Percentiles rank a stretch among this genome's conserved stretches.
Evolutionary conservation across 2,797 vertebrate species (phyloP).

Genomic region (Trematomus bernacchii): DNA sequence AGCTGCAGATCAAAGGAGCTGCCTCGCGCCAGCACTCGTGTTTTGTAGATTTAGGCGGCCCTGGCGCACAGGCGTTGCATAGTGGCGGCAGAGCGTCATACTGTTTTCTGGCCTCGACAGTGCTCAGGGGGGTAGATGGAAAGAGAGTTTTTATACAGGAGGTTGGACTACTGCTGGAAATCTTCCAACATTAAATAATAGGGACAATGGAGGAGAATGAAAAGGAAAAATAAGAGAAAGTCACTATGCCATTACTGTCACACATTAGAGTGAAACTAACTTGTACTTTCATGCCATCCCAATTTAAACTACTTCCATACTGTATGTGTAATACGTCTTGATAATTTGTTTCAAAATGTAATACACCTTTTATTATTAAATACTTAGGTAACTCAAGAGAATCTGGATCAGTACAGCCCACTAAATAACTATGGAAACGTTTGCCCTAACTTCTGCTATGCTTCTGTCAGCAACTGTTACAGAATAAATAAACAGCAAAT

Average conservation of each 20-base stretch:
- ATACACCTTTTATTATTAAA: constrained; percentile 71
- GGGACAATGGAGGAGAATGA: constrained; percentile 65
- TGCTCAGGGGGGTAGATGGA: constrained; percentile 72
- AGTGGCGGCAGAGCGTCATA: constrained; percentile 71
- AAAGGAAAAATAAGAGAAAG: constrained; percentile 57
- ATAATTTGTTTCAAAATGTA: constrained; percentile 81
- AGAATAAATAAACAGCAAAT: constrained; percentile 57
- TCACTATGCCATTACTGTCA: constrained; percentile 58
- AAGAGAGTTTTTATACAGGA: constrained; percentile 69
- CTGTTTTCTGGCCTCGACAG: constrained; percentile 72
- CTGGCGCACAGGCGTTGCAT: constrained; percentile 68
- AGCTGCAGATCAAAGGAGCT: constrained; percentile 86
- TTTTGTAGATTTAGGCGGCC: constrained; percentile 84
- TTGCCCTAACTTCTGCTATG: constrained; percentile 43
- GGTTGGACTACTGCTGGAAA: constrained; percentile 68
- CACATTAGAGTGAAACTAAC: constrained; percentile 65
- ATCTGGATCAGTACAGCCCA: constrained; percentile 68
- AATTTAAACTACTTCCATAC: constrained; percentile 73
- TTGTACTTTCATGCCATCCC: constrained; percentile 53
- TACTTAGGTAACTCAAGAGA: constrained; percentile 68
- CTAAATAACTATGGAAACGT: constrained; percentile 77
- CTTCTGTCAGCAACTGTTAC: constrained; percentile 55
- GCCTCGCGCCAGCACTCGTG: constrained; percentile 81
- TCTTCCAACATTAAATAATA: constrained; percentile 73
- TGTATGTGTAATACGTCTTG: constrained; percentile 69